These are phyloP conservation scores for Tetheella fluctuosa DNA, from an alignment of 2,888 invertebrate genomes.

Conservation along the genomic window DNA sequence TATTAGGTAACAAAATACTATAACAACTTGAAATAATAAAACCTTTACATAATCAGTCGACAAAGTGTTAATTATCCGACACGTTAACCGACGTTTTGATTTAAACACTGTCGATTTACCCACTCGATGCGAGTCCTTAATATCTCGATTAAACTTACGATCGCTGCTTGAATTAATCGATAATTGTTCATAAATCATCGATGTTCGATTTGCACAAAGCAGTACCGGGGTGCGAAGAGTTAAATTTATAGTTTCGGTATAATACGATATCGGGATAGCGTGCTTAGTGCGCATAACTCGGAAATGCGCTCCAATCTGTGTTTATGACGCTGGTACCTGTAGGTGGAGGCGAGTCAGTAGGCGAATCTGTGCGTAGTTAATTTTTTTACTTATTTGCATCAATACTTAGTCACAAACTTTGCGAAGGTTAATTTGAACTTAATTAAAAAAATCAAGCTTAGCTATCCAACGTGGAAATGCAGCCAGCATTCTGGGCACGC, in stretches of 20 bases:
- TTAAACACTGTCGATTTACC: slow-evolving; percentile 59
- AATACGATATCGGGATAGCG: slow-evolving; percentile 75
- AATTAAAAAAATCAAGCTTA: neutral
- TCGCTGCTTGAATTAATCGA: slow-evolving; percentile 84
- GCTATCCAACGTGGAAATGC: neutral
- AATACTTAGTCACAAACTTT: neutral
- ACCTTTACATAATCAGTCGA: neutral
- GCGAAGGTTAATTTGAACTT: neutral
- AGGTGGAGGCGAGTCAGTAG: slow-evolving; percentile 39
- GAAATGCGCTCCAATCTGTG: slow-evolving; percentile 64
- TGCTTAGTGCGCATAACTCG: slow-evolving; percentile 76
- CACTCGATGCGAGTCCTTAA: slow-evolving; percentile 66
- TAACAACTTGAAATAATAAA: neutral
- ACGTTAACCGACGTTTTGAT: slow-evolving; percentile 56
- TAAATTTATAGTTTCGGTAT: slow-evolving; percentile 74
- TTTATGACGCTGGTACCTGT: slow-evolving; percentile 60
- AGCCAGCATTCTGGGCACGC: too few species aligned
- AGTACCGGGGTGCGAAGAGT: slow-evolving; percentile 80
- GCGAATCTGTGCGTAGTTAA: slow-evolving; percentile 54
- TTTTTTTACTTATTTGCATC: slow-evolving; percentile 63
- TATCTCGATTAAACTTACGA: slow-evolving; percentile 80
- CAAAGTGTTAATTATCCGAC: slow-evolving; percentile 29
- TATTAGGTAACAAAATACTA: too few species aligned
- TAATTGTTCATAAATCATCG: slow-evolving; percentile 84
- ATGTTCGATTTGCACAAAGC: slow-evolving; percentile 81